Evolutionary conservation across 1,140 invertebrate species (phyloP), one percentile per base, ranked within the genome.

Genomic region (Oscheius sp.): DNA sequence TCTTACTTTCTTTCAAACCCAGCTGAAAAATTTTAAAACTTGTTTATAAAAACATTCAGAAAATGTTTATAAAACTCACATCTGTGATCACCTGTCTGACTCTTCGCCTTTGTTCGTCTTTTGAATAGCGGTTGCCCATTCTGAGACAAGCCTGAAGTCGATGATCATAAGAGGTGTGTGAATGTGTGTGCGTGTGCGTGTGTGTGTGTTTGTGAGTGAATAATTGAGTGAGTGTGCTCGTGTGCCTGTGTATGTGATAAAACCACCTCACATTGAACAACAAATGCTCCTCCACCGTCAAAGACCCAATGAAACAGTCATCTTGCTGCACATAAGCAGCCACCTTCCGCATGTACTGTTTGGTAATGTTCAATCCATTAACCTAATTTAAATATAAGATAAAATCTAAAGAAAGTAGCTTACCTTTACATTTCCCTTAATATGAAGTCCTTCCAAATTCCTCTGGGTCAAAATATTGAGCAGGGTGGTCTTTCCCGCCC

Each of bases 281-380:
- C 2, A 96, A 87, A 85, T 95, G 93, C 80, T 96, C 93, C 64
- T 88, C 88, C 2, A 94, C 92, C 0, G 93, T 95, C 10, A 96
- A 86, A 0, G 91, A 93, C 1, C 91, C 92, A 73, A 95, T 91
- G 83, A 95, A 95, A 15, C 94, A 84, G 85, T 94, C 92, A 75
- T 93, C 91, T 85, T 97, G 94, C 84, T 96, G 93, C 0, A 97
- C 93, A 79, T 97, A 97, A 0, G 92, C 94, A 71, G 91, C 93
- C 15, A 92, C 87, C 3, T 90, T 90, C 18, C 90, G 89, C 68
- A 95, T 86, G 1, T 89, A 87, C 58, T 89, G 89, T 3, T 82
- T 76, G 28, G 79, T 80, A 0, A 82, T 77, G 20, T 55, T 58
- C 34, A 80, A 65, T 36, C 83, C 85, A 79, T 85, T 71, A 2